Evolutionary conservation across 2,797 vertebrate species (phyloP).

Genomic region (Sciurus carolinensis): DNA sequence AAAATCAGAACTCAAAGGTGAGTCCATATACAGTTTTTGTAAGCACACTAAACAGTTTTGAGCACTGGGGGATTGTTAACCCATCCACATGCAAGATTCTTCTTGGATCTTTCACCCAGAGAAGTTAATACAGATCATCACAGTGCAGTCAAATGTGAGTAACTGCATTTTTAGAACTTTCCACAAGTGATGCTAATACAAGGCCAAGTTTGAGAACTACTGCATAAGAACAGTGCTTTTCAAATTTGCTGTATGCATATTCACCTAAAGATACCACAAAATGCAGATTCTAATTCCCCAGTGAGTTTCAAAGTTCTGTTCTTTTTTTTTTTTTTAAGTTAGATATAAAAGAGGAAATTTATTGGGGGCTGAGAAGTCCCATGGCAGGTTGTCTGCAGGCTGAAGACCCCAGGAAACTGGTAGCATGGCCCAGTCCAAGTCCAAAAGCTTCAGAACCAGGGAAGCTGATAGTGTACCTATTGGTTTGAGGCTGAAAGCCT

Average conservation of each 20-base stretch:
- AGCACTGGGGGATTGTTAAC: background rate
- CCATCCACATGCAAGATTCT: background rate
- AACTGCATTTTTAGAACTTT: background rate
- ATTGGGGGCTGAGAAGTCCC: background rate
- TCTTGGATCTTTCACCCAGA: background rate
- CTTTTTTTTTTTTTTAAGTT: too few species aligned
- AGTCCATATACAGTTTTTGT: background rate
- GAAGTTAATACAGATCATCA: background rate
- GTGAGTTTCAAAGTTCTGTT: background rate
- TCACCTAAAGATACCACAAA: background rate
- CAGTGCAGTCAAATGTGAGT: background rate
- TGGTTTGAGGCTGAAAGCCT: background rate
- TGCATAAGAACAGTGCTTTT: background rate
- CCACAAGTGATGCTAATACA: background rate
- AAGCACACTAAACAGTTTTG: background rate
- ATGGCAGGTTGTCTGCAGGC: too few species aligned
- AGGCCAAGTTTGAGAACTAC: background rate
- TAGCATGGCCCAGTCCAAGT: background rate
- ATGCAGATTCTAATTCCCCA: background rate
- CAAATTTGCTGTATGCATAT: background rate
- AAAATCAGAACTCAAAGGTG: background rate
- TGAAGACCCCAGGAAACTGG: background rate
- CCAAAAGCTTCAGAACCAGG: background rate
- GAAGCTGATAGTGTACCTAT: background rate
- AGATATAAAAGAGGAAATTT: background rate